Percentiles rank a stretch among this genome's conserved stretches.
Conservation (phyloP, 2,888 invertebrate genomes). For the Helleia helle region DNA sequence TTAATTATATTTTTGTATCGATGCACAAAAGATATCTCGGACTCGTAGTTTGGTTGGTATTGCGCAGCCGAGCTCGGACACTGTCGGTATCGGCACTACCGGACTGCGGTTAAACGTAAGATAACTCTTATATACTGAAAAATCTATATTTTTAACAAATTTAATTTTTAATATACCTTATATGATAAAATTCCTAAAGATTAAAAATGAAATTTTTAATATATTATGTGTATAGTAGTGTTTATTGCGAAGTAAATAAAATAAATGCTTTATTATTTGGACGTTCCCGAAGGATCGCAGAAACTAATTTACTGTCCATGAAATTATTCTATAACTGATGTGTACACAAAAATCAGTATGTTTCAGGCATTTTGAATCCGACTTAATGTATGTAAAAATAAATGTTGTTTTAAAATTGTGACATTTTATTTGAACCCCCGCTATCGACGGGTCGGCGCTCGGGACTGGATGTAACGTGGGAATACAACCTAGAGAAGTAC, state of each 20-base stretch:
- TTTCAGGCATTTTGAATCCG: constrained; percentile 74
- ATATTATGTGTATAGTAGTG: constrained; percentile 64
- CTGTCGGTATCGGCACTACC: constrained; percentile 28
- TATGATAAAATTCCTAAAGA: constrained; percentile 66
- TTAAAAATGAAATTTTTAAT: constrained; percentile 64
- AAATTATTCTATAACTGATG: constrained; percentile 66
- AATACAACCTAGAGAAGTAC: too few relatives aligned
- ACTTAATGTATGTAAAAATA: constrained; percentile 75
- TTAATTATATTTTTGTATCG: constrained; percentile 50
- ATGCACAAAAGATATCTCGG: constrained; percentile 37
- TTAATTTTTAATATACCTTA: constrained; percentile 63
- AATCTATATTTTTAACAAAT: constrained; percentile 71
- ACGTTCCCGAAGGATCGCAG: constrained; percentile 50
- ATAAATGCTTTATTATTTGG: constrained; percentile 50
- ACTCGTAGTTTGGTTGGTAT: not conserved
- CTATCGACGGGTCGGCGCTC: too few relatives aligned
- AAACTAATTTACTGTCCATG: constrained; percentile 66
- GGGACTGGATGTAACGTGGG: too few relatives aligned
- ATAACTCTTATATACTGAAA: constrained; percentile 46
- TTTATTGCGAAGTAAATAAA: constrained; percentile 51
- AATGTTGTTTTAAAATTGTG: constrained; percentile 73
- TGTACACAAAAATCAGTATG: constrained; percentile 71
- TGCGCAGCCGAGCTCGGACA: constrained; percentile 42
- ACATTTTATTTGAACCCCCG: constrained; percentile 42
- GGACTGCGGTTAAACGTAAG: constrained; percentile 40